A percentile compares a stretch with the other conserved stretches of the same genome.
Evolutionary conservation across 2,113 vertebrate species (phyloP).

Genomic region (Hemiscyllium ocellatum): DNA sequence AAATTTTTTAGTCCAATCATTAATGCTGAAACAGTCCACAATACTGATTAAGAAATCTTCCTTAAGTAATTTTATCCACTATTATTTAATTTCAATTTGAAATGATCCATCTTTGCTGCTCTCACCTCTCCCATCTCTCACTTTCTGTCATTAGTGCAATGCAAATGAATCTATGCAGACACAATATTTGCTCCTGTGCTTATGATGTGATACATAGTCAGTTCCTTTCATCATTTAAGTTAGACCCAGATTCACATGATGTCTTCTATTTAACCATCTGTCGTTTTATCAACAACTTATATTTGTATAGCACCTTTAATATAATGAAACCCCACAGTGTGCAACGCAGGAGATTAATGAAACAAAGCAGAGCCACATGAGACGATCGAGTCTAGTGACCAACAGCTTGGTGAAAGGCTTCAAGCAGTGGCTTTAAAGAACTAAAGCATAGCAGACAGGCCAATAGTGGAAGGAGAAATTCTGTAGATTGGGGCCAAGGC

Average conservation of each 20-base stretch:
- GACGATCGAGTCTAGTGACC: not conserved
- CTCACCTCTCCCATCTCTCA: not conserved
- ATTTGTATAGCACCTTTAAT: not conserved
- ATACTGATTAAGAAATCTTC: not conserved
- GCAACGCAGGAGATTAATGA: not conserved
- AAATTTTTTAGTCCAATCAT: not conserved
- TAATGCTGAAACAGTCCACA: not conserved
- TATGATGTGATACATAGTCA: not conserved
- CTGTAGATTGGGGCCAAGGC: not conserved
- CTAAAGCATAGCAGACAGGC: too few species aligned
- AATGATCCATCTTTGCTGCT: not conserved
- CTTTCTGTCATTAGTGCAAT: not conserved
- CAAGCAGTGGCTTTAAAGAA: not conserved
- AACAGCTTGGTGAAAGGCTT: not conserved
- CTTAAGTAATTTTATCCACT: not conserved
- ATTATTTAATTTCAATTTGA: not conserved
- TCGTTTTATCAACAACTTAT: not conserved
- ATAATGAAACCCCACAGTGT: not conserved
- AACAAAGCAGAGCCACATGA: not conserved
- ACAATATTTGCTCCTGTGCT: not conserved
- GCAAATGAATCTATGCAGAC: not conserved
- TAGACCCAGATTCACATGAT: not conserved
- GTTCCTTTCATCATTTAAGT: not conserved
- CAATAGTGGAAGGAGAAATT: not conserved
- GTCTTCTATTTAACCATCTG: not conserved